A percentile compares a stretch with the other conserved stretches of the same genome.
These are phyloP conservation scores for Corythaeola cristata DNA, from an alignment of 2,113 vertebrate species.

Conservation along the genomic window DNA sequence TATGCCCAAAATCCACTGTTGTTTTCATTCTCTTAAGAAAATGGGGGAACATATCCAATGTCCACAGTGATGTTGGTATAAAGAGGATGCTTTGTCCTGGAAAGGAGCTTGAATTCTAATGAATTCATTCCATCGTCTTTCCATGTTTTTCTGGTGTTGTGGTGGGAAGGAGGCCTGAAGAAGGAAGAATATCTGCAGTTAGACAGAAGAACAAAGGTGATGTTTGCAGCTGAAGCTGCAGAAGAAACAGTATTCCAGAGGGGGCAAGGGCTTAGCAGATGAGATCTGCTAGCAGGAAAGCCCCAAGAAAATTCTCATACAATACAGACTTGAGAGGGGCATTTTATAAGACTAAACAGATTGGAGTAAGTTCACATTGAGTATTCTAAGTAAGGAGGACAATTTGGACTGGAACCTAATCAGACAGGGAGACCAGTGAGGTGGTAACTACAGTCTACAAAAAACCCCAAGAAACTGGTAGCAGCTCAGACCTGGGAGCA, in stretches of 20 bases:
- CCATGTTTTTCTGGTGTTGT: constrained; percentile 65
- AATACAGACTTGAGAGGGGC: neutral
- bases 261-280: neutral
- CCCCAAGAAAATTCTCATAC: neutral
- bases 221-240: neutral
- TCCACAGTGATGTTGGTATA: constrained; percentile 75
- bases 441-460: neutral
- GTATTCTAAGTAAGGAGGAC: neutral
- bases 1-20: neutral
- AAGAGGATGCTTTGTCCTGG: constrained; percentile 56
- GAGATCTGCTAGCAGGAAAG: neutral
- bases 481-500: neutral
- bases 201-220: neutral
- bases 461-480: neutral
- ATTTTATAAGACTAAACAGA: neutral
- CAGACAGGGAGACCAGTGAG: neutral
- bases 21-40: neutral
- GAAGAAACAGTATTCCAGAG: neutral
- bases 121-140: constrained; percentile 78
- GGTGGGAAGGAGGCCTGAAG: constrained; percentile 14
- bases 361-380: accelerated
- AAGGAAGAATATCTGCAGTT: neutral
- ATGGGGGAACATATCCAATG: constrained; percentile 49
- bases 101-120: constrained; percentile 68
- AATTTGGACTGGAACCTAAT: neutral